These are phyloP conservation scores for Oryctes rhinoceros DNA, from an alignment of 1,140 invertebrate species.

Conservation along the genomic window DNA sequence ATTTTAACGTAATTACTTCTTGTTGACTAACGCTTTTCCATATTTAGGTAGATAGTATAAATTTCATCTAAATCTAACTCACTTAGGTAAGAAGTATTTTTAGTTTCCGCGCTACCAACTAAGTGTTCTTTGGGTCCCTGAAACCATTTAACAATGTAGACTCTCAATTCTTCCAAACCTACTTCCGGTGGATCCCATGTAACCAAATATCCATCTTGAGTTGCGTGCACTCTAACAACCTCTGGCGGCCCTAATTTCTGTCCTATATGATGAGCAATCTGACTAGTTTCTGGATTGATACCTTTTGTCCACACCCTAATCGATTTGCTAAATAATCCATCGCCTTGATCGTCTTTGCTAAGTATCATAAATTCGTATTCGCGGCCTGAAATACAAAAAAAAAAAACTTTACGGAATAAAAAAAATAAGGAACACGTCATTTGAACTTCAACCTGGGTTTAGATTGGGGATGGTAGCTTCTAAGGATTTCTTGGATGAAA, in stretches of 20 bases:
- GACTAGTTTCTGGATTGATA: conserved; percentile 49
- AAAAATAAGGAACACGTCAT: not conserved
- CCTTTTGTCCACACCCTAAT: conserved; percentile 80
- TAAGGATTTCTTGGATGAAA: conserved; percentile 73
- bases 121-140: conserved; percentile 67
- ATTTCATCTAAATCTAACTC: conserved; percentile 47
- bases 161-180: conserved; percentile 66
- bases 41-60: not conserved
- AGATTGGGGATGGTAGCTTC: conserved; percentile 83
- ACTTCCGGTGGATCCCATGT: conserved; percentile 75
- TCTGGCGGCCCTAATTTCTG: conserved; percentile 67
- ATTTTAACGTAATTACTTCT: too few species aligned
- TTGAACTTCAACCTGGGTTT: conserved; percentile 65
- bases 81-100: conserved; percentile 70
- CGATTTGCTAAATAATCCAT: conserved; percentile 89
- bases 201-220: conserved; percentile 72
- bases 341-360: conserved; percentile 85
- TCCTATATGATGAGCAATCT: conserved; percentile 34
- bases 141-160: conserved; percentile 71
- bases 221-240: conserved; percentile 71
- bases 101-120: conserved; percentile 69
- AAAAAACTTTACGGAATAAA: not conserved
- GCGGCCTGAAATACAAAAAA: conserved; percentile 66
- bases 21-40: not conserved
- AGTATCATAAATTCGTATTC: conserved; percentile 93